Conservation (phyloP, 2,888 invertebrate species). For the Polyommatus iphigenia region DNA sequence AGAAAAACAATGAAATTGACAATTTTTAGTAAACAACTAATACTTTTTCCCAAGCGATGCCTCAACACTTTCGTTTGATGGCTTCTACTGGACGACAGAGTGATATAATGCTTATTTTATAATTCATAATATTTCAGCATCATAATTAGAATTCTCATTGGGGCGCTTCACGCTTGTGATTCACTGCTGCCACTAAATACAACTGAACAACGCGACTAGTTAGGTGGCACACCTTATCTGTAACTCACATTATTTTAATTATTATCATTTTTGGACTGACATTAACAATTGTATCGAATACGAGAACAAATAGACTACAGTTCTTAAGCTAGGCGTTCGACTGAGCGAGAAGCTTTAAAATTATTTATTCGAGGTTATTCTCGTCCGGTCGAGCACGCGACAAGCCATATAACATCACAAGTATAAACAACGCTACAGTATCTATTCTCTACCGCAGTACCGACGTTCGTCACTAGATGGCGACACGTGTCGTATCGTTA, state of each 20-base stretch:
- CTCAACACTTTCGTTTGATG: neutral
- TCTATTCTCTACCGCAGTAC: constrained; percentile 20
- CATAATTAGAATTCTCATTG: neutral
- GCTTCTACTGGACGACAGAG: neutral
- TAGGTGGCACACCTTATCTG: constrained; percentile 23
- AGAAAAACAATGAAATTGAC: neutral
- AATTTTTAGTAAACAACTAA: neutral
- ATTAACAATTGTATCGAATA: constrained; percentile 26
- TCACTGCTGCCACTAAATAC: constrained; percentile 10
- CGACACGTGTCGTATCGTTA: neutral
- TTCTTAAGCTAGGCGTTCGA: constrained; percentile 5
- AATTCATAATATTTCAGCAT: neutral
- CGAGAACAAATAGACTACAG: constrained; percentile 23
- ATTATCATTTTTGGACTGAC: constrained; percentile 31
- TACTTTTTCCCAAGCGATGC: neutral
- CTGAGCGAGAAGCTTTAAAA: neutral
- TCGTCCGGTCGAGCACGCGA: neutral
- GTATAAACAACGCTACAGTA: constrained; percentile 25
- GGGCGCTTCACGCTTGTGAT: constrained; percentile 9
- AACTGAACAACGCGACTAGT: constrained; percentile 7
- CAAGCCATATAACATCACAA: constrained; percentile 29
- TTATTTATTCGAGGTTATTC: neutral
- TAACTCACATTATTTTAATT: constrained; percentile 30
- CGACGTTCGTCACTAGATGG: constrained; percentile 8
- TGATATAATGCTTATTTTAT: neutral